A percentile compares a stretch with the other conserved stretches of the same genome.
Evolutionary conservation across 2,888 invertebrate genomes (phyloP).

Genomic region (Automeris io): DNA sequence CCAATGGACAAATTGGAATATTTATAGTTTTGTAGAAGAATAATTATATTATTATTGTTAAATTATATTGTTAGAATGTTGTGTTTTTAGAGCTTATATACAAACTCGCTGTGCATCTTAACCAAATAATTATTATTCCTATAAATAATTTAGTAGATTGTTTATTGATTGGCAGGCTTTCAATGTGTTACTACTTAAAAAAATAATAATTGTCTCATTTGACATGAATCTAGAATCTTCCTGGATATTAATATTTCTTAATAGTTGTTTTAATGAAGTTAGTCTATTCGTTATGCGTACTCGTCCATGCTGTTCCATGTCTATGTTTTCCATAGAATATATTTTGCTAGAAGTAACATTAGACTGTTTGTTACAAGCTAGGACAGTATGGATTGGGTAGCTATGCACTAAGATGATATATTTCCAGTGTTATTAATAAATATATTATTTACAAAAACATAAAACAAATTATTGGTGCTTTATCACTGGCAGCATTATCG

Average conservation of each 20-base stretch:
- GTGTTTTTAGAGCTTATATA: conserved; percentile 39
- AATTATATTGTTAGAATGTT: conserved; percentile 18
- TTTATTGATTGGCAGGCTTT: conserved; percentile 51
- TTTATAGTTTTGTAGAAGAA: conserved; percentile 12
- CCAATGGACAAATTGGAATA: conserved; percentile 12
- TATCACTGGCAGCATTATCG: conserved; percentile 48
- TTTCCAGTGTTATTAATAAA: conserved; percentile 2
- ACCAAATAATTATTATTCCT: conserved; percentile 59
- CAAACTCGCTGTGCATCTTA: conserved; percentile 59
- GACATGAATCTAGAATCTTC: conserved; percentile 4
- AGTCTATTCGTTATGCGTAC: background rate
- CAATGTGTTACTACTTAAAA: conserved; percentile 26
- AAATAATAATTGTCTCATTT: conserved; percentile 1
- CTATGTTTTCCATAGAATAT: background rate
- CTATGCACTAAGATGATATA: background rate
- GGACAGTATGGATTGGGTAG: background rate
- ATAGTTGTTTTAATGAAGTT: conserved; percentile 2
- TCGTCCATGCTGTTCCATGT: conserved; percentile 4
- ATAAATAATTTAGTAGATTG: conserved; percentile 25
- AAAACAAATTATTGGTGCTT: conserved; percentile 47
- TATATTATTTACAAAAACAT: conserved; percentile 18
- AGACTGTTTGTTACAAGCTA: background rate
- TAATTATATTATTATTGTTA: conserved; percentile 11
- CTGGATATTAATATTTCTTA: background rate
- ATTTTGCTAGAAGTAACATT: background rate